Percentiles rank a stretch among this genome's conserved stretches.
Conservation (phyloP, 2,113 vertebrate species). For the Plecturocebus donacophilus region DNA sequence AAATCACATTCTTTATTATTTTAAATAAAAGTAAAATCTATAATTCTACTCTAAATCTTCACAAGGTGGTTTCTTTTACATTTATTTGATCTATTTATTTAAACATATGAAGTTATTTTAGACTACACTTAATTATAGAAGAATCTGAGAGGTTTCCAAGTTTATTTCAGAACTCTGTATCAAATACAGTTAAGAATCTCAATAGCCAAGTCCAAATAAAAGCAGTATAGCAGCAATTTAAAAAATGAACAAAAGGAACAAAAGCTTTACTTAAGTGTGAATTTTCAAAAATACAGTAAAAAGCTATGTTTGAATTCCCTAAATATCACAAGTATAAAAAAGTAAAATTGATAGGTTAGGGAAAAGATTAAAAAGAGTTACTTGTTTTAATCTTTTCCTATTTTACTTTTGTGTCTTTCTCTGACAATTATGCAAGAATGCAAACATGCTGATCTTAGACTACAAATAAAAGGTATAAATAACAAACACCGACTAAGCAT, state of each 20-base stretch:
- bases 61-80: neutral
- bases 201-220: conserved; percentile 16
- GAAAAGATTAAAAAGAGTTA: neutral
- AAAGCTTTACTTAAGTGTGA: neutral
- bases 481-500: neutral
- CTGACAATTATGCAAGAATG: neutral
- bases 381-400: neutral
- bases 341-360: neutral
- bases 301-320: neutral
- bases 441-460: neutral
- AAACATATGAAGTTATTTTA: conserved; percentile 15
- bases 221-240: neutral
- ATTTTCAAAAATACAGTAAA: neutral
- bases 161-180: neutral
- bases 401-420: neutral
- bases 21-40: conserved; percentile 46
- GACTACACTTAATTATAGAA: neutral
- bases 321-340: neutral
- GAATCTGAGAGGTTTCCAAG: neutral
- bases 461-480: neutral
- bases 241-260: conserved; percentile 37
- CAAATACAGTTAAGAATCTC: neutral
- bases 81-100: neutral
- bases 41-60: neutral
- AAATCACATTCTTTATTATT: conserved; percentile 41